A percentile compares a stretch with the other conserved stretches of the same genome.
These are phyloP conservation scores for Aquatica leii DNA, from an alignment of 2,888 invertebrate species.

Conservation along the genomic window DNA sequence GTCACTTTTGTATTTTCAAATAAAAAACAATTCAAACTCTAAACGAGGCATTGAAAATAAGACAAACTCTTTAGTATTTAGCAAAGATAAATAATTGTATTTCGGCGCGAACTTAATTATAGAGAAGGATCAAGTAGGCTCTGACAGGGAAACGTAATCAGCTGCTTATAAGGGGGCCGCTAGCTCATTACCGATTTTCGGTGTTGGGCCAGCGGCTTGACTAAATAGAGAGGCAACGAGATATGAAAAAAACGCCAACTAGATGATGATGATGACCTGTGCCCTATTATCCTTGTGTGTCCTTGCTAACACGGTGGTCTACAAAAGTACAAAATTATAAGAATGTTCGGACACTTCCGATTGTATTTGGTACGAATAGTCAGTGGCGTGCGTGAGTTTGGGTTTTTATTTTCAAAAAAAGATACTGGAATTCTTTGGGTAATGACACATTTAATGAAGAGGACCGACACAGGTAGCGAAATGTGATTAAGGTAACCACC, in stretches of 20 bases:
- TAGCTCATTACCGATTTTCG: constrained; percentile 40
- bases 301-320: constrained; percentile 39
- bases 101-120: constrained; percentile 46
- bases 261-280: constrained; percentile 34
- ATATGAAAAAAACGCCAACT: constrained; percentile 29
- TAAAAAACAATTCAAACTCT: constrained; percentile 25
- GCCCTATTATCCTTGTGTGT: constrained; percentile 39
- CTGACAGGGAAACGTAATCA: constrained; percentile 43
- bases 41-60: constrained; percentile 30
- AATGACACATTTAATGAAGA: constrained; percentile 48
- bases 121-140: constrained; percentile 42
- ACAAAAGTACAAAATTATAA: constrained; percentile 24
- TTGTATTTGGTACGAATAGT: not conserved
- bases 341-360: constrained; percentile 19
- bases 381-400: constrained; percentile 1
- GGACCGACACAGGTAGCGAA: constrained; percentile 53
- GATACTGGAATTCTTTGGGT: constrained; percentile 25
- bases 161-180: constrained; percentile 36
- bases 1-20: not conserved
- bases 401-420: constrained; percentile 15
- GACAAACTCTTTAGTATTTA: constrained; percentile 41
- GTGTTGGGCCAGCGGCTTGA: constrained; percentile 38
- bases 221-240: constrained; percentile 36
- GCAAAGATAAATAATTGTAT: constrained; percentile 48
- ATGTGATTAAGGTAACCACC: constrained; percentile 58